These are phyloP conservation scores for Ailurus styani DNA, from an alignment of 2,113 vertebrate species.

Conservation along the genomic window DNA sequence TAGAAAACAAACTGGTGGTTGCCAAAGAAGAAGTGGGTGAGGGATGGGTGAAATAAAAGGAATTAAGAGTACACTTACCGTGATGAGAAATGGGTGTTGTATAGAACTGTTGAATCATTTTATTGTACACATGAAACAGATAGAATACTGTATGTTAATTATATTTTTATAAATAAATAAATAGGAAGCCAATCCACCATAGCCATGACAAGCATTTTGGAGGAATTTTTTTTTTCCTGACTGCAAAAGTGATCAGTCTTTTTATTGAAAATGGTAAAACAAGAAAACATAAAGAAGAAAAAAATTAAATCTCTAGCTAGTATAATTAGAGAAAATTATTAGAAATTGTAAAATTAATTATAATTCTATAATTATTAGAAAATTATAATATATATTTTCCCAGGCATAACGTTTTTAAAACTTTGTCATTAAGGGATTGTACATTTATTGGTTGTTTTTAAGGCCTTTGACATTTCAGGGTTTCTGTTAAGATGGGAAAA, in stretches of 20 bases:
- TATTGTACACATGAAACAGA: background rate
- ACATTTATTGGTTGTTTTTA: background rate
- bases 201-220: background rate
- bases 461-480: background rate
- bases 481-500: background rate
- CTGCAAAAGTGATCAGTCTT: background rate
- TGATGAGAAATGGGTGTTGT: background rate
- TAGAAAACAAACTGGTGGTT: background rate
- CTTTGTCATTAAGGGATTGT: background rate
- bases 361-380: background rate
- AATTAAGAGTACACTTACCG: background rate
- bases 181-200: background rate
- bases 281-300: background rate
- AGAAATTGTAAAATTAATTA: background rate
- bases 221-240: background rate
- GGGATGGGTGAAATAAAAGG: background rate
- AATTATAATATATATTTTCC: background rate
- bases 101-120: background rate
- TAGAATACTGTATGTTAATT: background rate
- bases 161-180: background rate
- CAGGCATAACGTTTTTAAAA: background rate
- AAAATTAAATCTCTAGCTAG: background rate
- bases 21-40: background rate
- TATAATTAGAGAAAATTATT: background rate
- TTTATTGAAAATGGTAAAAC: background rate